Evolutionary conservation across 2,797 vertebrate species (phyloP), one percentile per base, ranked within the genome.

Genomic region (Phataginus tetradactyla): DNA sequence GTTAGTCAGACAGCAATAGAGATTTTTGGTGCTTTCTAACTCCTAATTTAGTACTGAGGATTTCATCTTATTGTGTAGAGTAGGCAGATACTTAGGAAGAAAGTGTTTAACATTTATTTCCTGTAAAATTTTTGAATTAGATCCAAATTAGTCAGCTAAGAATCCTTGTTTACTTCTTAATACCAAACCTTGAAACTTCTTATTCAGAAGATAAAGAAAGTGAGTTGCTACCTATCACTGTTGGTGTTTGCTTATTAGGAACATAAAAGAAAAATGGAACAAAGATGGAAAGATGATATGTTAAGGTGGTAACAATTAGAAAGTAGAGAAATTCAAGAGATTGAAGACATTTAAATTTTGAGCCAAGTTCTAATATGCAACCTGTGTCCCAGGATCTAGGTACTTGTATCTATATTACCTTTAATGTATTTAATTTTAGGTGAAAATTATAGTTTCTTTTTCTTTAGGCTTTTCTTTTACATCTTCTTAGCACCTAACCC

Each of bases 381-480:
- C 11, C 32, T 80, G 1, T 74, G 17, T 74, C 32, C 51, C 20
- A 80, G 6, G n/a, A 57, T 72, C 49, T 80, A 74, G 37, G 15
- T 86, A n/a, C 49, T 95, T 86, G 80, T 17, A 69, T 55, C 45
- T 91, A 27, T 72, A 23, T 80, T 66, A 66, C 11, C 34, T 86
- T 64, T 68, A 57, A 42, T 42, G 51, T 78, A 69, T 78, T 80
- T 39, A 95, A 49, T 55, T 72, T 66, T 11, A 80, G 63, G 37
- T 86, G 66, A 66, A 86, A 74, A 80, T 39, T 64, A 8, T 63
- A 27, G 55, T 64, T 91, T 86, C 32, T 71, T 91, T 91, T 91
- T 5, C 37, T n/a, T 57, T 45, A 45, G 13, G 14, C 1, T 29
- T 18, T 68, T 69, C 34, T 72, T 79, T 80, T 72, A 57, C 5